Base-by-base conservation (phyloP, 2,113 vertebrate species). In the Ceyx margarethae region DNA sequence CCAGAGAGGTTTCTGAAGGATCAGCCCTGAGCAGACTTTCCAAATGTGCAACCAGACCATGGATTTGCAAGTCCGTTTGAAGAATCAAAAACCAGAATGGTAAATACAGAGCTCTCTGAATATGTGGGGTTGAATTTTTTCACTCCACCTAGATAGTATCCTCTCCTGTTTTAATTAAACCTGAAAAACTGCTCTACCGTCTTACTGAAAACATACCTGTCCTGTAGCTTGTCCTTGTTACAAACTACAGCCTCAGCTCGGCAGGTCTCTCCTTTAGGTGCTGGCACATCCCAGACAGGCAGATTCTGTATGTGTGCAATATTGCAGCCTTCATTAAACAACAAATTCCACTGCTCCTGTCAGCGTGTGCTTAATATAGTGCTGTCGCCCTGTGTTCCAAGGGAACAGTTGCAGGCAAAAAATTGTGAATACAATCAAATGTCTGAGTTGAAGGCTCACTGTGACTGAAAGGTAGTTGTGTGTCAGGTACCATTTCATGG, bases 401-500 rank as follows among this genome's bases (percentile, higher is more conserved):
- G 83, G 71, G 60, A 91, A 81, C 40, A 81, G 77, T 57, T 72
- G 54, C n/a, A 50, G 73, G 40, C 20, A 25, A 33, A 53, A 61
- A 21, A n/a, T 17, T 37, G 64, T 33, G 25, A 82, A 73, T 54
- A 26, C 40, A 75, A 25, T 78, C 53, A 72, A 81, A 85, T 50
- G 10, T 54, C 66, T 81, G 81, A 75, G 57, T 8, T 61, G 66
- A 81, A 78, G n/a, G 58, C 85, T 71, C 31, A 48, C 50, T 9
- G 14, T 11, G 64, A 37, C 71, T 91, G 37, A 64, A 58, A 85
- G 81, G 57, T 28, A n/a, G 68, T 3, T 0, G 17, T 18, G 31
- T 87, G 71, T 87, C 74, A 89, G 65, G 81, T 91, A 81, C 76
- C 66, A 64, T 91, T 74, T 87, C 84, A 42, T 53, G 28, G 60